Conservation (phyloP, 2,113 vertebrate species). For the Microtus montanus region DNA sequence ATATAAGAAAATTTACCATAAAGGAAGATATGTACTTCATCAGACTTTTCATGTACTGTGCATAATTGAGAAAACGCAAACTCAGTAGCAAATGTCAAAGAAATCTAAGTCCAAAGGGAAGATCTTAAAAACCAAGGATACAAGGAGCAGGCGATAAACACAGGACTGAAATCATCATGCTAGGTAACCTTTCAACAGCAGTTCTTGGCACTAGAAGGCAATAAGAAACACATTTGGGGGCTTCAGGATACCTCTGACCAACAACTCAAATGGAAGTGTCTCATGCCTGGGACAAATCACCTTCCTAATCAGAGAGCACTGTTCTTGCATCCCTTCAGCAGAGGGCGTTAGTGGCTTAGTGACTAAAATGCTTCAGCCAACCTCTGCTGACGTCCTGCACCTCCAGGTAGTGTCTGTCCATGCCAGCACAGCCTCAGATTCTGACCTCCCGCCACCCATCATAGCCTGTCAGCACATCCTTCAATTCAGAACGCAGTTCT, state of each 20-base stretch:
- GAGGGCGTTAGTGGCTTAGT: no score
- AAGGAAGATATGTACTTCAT: not conserved
- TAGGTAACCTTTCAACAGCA: not conserved
- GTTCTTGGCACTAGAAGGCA: not conserved
- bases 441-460: no score
- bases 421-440: no score
- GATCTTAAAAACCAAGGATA: not conserved
- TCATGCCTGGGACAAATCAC: not conserved
- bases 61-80: not conserved
- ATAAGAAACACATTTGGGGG: not conserved
- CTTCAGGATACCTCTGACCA: not conserved
- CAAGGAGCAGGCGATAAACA: not conserved
- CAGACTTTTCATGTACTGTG: not conserved
- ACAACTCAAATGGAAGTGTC: not conserved
- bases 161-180: not conserved
- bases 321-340: no score
- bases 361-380: no score
- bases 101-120: not conserved
- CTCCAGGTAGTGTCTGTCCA: no score
- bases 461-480: no score
- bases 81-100: not conserved
- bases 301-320: not conserved
- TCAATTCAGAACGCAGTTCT: no score
- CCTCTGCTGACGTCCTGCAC: no score
- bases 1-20: not conserved